These are phyloP conservation scores for Eriocheir sinensis DNA, from an alignment of 1,140 invertebrate genomes.

Conservation along the genomic window DNA sequence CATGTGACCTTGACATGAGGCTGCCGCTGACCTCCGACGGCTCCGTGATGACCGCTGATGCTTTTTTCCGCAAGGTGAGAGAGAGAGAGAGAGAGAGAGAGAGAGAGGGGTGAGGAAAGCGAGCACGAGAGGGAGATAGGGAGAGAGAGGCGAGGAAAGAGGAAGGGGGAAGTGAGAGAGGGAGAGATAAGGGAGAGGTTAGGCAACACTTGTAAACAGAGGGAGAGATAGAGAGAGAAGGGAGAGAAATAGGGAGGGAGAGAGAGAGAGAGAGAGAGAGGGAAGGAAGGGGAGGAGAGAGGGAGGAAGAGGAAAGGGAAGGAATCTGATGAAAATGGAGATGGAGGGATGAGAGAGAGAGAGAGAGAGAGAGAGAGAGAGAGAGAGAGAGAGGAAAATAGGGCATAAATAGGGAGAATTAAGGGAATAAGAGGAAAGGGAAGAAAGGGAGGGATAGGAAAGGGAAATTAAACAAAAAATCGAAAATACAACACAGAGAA, in stretches of 20 bases:
- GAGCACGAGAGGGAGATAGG: neutral
- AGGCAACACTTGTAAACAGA: no score
- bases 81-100: neutral
- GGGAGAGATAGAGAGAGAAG: no score
- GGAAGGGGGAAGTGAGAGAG: neutral
- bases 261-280: no score
- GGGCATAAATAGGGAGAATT: neutral
- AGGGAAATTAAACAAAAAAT: neutral
- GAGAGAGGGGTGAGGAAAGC: neutral
- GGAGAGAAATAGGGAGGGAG: neutral
- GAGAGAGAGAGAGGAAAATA: neutral
- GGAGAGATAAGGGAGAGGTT: neutral
- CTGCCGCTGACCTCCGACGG: neutral
- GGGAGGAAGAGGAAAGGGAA: neutral
- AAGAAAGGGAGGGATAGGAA: neutral
- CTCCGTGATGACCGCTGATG: neutral
- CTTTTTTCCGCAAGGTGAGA: conserved; percentile 45
- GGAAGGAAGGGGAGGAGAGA: neutral
- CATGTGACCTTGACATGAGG: neutral
- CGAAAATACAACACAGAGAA: neutral
- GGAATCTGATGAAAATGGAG: neutral
- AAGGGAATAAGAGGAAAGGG: neutral
- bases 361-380: neutral
- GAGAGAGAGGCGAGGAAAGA: neutral
- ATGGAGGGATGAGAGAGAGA: no score